Percentiles rank a stretch among this genome's conserved stretches.
Conservation (phyloP, 2,797 vertebrate genomes). For the Xyrichtys novacula region DNA sequence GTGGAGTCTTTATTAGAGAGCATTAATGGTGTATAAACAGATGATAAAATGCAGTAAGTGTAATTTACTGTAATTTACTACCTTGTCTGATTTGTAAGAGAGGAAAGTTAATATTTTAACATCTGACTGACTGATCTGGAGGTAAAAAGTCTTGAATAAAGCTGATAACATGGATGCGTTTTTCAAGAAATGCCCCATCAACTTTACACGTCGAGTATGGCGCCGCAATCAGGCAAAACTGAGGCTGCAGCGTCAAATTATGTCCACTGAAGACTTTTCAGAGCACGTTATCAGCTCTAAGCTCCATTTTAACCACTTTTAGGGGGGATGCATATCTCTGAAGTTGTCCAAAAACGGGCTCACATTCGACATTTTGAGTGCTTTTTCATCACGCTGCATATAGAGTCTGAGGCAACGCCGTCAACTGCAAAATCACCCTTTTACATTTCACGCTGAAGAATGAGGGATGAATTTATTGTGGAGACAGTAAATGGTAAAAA, state of each 20-base stretch:
- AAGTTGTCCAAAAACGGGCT: slow-evolving; percentile 15
- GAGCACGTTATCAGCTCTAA: slow-evolving; percentile 15
- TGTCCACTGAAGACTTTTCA: not conserved
- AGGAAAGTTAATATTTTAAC: not conserved
- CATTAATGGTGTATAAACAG: not conserved
- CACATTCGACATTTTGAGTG: slow-evolving; percentile 9
- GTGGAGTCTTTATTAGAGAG: not conserved
- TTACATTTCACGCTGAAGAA: slow-evolving; percentile 7
- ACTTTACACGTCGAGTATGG: slow-evolving; percentile 12
- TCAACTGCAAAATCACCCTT: slow-evolving; percentile 1
- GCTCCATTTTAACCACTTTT: slow-evolving; percentile 31
- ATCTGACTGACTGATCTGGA: not conserved
- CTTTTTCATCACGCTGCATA: slow-evolving; percentile 2
- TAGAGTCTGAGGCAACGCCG: not conserved
- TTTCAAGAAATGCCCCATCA: slow-evolving; percentile 16
- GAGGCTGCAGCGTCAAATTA: slow-evolving; percentile 11
- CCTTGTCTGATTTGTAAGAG: not conserved
- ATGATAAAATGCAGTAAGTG: not conserved
- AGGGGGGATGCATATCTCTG: not conserved
- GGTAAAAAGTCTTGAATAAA: not conserved
- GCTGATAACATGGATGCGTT: not conserved
- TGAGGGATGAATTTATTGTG: not conserved
- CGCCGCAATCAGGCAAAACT: slow-evolving; percentile 40
- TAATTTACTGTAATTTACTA: not conserved
- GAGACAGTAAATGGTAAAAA: not conserved